Conservation (phyloP, 2,888 invertebrate genomes). For the Andrena praecox region DNA sequence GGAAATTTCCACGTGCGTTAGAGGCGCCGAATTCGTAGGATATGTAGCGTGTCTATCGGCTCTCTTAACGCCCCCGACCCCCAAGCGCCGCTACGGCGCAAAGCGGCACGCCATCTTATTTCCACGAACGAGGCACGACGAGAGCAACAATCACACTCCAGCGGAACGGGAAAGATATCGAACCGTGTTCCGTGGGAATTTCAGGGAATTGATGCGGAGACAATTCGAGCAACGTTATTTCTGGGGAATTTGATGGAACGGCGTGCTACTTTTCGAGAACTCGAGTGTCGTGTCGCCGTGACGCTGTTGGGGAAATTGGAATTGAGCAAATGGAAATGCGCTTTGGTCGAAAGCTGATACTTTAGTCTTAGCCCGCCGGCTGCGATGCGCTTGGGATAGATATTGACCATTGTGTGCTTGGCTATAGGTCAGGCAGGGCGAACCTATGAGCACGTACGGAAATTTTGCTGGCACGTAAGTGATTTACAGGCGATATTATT, state of each 20-base stretch:
- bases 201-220: neutral
- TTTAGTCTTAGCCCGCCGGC: neutral
- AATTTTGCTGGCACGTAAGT: too few species aligned
- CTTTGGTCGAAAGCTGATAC: neutral
- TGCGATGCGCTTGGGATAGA: too few species aligned
- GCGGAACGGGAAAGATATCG: neutral
- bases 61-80: conserved; percentile 27
- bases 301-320: conserved; percentile 11
- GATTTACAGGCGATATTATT: too few species aligned
- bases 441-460: too few species aligned
- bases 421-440: too few species aligned
- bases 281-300: neutral
- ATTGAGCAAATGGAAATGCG: neutral
- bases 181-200: conserved; percentile 11
- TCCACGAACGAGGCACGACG: conserved; percentile 8
- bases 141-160: conserved; percentile 13
- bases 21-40: conserved; percentile 60
- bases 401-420: too few species aligned
- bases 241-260: conserved; percentile 11
- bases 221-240: conserved; percentile 16
- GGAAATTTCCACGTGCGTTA: conserved; percentile 60
- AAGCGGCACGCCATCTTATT: conserved; percentile 18
- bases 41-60: conserved; percentile 42
- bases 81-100: neutral
- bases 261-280: too few species aligned